Base-by-base conservation (phyloP, 2,797 vertebrate species). In the Sebastes aleutianus region DNA sequence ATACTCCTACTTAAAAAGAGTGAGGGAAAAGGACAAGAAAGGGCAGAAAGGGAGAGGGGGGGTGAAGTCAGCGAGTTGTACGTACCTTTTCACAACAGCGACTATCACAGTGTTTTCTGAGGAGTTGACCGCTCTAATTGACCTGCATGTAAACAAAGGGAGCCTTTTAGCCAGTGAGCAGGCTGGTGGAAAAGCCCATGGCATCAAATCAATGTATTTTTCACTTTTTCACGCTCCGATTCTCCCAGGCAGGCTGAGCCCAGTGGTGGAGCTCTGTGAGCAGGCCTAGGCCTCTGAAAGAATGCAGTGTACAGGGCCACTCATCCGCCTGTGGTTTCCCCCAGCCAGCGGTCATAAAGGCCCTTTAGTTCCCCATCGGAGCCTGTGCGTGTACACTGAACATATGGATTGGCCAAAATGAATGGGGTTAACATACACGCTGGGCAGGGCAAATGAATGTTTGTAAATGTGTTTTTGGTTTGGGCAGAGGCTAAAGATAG, bases 21-120 rank as follows among this genome's bases (percentile, higher is more conserved):
- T 3, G 11, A 50, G 32, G 18, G 29, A 74, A 64, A 75, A 82
- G 12, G 58, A 32, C 3, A 57, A 50, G 10, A 67, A 74, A 47
- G 61, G n/a, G 34, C 20, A 68, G 73, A 64, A 63, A 50, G 6
- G 4, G n/a, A 5, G 14, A 10, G 16, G n/a, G 36, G 27, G 18
- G 59, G 58, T 3, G 39, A 43, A 43, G 10, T 50, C 62, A 27
- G 22, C 0, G 6, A 69, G 72, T 58, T 50, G 72, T 65, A 88
- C 91, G 6, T 97, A 99, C 98, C 97, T 98, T 95, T 97, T 96
- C 90, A 99, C 97, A 87, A 99, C 98, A 85, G 97, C 98, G 92
- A 99, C 95, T 91, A 99, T 98, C 93, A 99, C 97, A 94, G 98
- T 96, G 90, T 99, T 97, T 96, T 99, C 97, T 92, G 98, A 97